Evolutionary conservation across 1,140 invertebrate genomes (phyloP), one percentile per base, ranked within the genome.

Genomic region (Cyrtorhinus lividipennis): DNA sequence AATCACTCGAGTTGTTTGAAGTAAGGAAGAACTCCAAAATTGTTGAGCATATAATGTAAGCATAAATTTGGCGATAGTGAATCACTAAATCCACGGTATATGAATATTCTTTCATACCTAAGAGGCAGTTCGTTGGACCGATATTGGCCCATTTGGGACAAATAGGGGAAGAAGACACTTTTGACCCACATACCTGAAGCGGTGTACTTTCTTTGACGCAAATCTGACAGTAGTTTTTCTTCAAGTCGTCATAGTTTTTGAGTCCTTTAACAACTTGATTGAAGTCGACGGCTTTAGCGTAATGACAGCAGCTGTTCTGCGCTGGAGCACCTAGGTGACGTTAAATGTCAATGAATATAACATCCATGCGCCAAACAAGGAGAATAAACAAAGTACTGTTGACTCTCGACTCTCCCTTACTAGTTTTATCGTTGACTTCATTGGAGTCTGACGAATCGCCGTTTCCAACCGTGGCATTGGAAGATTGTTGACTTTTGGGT

Each of bases 361-460:
- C 30, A 60, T 53, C 20, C 48, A 12, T 53, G 20, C 10, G 5
- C 10, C 5, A 12, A 10, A 8, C 8, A 53, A 20, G 12, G 5
- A 53, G 5, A 5, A 53, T 13, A 53, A 53, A 15, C 5, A 53
- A 44, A n/a, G 38, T 44, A 44, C 38, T 44, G 38, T 44, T 44
- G 38, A 44, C n/a, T 44, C 22, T 24, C 27, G 18, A n/a, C 48
- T 24, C 1, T 0, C 13, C 22, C 46, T 56, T 56, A 18, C 23
- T 25, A 24, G 8, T 61, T 12, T 18, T 10, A 13, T 63, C 46
- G 24, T 63, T 53, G 18, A 18, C n/a, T 24, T 46, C 62, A 44
- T 59, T 56, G 15, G 62, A 63, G 23, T 63, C 62, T 24, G 62
- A 63, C 24, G 62, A 63, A 57, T 63, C 62, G 0, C 25, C 62